Percentiles rank a stretch among this genome's conserved stretches.
Conservation (phyloP, 1,140 invertebrate species). For the Hylaeus anthracinus region DNA sequence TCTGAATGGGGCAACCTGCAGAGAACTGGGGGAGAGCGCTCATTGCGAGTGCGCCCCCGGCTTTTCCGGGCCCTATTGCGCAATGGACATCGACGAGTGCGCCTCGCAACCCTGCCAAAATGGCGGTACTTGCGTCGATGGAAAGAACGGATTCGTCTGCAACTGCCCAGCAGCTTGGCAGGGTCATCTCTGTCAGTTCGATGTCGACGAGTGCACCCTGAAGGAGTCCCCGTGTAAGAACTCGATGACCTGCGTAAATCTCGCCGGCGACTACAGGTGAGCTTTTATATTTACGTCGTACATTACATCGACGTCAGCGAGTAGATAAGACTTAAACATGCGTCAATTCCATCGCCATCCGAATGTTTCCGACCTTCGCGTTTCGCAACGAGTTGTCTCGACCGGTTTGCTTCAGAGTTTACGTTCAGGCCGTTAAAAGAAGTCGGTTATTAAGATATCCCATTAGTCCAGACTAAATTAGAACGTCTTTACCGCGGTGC, state of each 20-base stretch:
- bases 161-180: slow-evolving; percentile 91
- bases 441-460: background rate
- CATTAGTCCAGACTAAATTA: background rate
- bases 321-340: too few relatives aligned
- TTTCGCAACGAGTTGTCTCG: too few relatives aligned
- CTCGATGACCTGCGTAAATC: slow-evolving; percentile 89
- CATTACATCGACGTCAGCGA: too few relatives aligned
- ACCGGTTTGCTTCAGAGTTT: background rate
- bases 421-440: background rate
- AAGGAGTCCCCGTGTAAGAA: slow-evolving; percentile 88
- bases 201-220: slow-evolving; percentile 82
- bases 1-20: slow-evolving; percentile 91
- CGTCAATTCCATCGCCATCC: too few relatives aligned
- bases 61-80: slow-evolving; percentile 91
- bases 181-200: slow-evolving; percentile 89
- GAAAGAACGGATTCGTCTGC: slow-evolving; percentile 88
- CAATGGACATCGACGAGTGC: slow-evolving; percentile 91
- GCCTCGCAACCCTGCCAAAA: slow-evolving; percentile 92
- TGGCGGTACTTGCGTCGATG: slow-evolving; percentile 91
- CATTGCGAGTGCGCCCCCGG: slow-evolving; percentile 92
- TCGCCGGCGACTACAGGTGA: slow-evolving; percentile 89
- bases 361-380: too few relatives aligned
- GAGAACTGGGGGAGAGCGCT: slow-evolving; percentile 77
- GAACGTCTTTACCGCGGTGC: background rate
- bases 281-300: too few relatives aligned